Percentiles rank a stretch among this genome's conserved stretches.
Conservation (phyloP, 2,113 vertebrate genomes). For the Macquaria australasica region DNA sequence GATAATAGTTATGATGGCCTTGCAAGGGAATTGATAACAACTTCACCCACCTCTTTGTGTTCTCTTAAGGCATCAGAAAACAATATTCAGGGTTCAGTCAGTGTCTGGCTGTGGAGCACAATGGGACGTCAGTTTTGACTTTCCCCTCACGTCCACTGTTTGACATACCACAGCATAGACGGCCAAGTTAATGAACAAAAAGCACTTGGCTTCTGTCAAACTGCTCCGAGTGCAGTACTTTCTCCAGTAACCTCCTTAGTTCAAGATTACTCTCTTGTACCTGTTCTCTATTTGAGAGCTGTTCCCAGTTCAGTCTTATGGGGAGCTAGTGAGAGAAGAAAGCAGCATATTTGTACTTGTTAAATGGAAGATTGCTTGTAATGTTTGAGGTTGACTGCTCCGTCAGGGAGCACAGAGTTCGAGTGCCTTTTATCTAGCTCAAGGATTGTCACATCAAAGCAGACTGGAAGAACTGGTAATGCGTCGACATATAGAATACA, state of each 20-base stretch:
- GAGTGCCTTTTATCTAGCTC: constrained; percentile 42
- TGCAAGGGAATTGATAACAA: constrained; percentile 61
- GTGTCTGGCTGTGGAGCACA: constrained; percentile 63
- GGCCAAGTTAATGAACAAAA: constrained; percentile 80
- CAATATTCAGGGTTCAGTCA: constrained; percentile 56
- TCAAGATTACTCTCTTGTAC: constrained; percentile 62
- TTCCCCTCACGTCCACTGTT: constrained; percentile 73
- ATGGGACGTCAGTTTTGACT: constrained; percentile 70
- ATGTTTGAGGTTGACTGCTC: constrained; percentile 57
- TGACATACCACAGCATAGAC: constrained; percentile 74
- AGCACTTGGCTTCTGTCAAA: constrained; percentile 73
- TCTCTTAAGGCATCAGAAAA: constrained; percentile 62
- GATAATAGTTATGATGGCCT: constrained; percentile 71
- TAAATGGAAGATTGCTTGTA: constrained; percentile 42
- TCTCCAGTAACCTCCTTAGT: constrained; percentile 64
- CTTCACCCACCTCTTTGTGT: constrained; percentile 33
- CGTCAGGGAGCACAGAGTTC: constrained; percentile 47
- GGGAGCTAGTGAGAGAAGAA: constrained; percentile 19
- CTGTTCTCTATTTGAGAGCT: constrained; percentile 48
- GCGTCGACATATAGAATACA: constrained; percentile 15
- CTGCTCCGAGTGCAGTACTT: constrained; percentile 56
- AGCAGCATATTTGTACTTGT: constrained; percentile 21
- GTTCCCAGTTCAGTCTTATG: constrained; percentile 54
- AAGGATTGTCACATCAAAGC: constrained; percentile 65
- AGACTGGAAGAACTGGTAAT: constrained; percentile 37